These are phyloP conservation scores for Schizothorax lantsangensis DNA, from an alignment of 2,797 vertebrate genomes.

Conservation along the genomic window DNA sequence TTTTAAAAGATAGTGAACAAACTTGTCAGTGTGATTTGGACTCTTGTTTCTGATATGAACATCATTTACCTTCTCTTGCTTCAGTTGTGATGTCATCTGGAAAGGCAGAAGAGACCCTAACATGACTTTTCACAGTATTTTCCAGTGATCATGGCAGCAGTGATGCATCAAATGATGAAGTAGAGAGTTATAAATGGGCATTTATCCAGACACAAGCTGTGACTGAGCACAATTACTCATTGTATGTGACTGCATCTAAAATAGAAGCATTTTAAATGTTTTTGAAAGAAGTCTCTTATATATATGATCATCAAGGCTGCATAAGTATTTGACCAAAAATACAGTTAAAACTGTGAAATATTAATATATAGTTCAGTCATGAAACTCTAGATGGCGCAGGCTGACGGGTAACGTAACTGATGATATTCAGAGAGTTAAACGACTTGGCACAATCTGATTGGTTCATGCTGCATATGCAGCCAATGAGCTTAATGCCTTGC, in stretches of 20 bases:
- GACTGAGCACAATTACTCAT: not conserved
- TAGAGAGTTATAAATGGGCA: not conserved
- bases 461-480: too few species aligned
- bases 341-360: too few species aligned
- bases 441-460: too few species aligned
- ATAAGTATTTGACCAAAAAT: too few species aligned
- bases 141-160: not conserved
- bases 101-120: not conserved
- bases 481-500: too few species aligned
- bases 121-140: slow-evolving; percentile 5
- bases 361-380: too few species aligned
- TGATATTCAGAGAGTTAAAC: too few species aligned
- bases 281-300: not conserved
- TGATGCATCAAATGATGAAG: not conserved
- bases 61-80: slow-evolving; percentile 6
- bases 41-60: not conserved
- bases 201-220: not conserved
- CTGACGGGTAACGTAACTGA: too few species aligned
- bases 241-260: not conserved
- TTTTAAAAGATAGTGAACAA: slow-evolving; percentile 43
- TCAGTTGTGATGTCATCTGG: slow-evolving; percentile 3
- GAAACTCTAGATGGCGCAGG: too few species aligned
- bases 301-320: not conserved
- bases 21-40: slow-evolving; percentile 40
- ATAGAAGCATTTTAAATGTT: not conserved